Evolutionary conservation across 1,140 invertebrate species (phyloP).

Genomic region (Drosophila tropicalis): DNA sequence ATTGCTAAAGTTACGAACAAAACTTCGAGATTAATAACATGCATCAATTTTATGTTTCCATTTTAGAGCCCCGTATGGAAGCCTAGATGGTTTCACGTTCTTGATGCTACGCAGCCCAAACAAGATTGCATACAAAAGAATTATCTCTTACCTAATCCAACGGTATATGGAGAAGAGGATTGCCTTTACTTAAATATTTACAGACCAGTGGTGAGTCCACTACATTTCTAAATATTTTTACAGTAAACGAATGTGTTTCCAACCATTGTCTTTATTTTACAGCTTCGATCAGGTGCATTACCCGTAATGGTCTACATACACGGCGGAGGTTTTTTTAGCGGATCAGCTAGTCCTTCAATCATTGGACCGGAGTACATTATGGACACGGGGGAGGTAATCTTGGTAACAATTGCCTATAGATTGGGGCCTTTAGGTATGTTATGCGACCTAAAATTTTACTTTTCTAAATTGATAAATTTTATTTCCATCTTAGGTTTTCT

Average conservation of each 20-base stretch:
- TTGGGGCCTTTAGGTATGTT: constrained; percentile 57
- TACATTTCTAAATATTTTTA: not conserved
- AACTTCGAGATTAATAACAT: too few relatives aligned
- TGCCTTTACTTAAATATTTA: constrained; percentile 87
- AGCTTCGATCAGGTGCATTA: constrained; percentile 29
- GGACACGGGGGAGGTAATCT: constrained; percentile 61
- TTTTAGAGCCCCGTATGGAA: too few relatives aligned
- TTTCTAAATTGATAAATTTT: not conserved
- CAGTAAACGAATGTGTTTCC: not conserved
- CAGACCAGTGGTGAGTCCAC: constrained; percentile 83
- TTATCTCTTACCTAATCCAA: constrained; percentile 54
- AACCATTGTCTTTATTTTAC: not conserved
- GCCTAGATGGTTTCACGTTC: too few relatives aligned
- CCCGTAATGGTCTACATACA: constrained; percentile 83
- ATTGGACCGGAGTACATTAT: constrained; percentile 82
- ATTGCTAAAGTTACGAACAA: too few relatives aligned
- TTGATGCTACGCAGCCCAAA: constrained; percentile 48
- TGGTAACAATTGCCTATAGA: constrained; percentile 65
- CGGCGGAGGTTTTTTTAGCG: constrained; percentile 83
- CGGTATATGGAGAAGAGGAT: constrained; percentile 84
- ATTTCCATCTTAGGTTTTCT: constrained; percentile 59
- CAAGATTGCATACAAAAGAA: constrained; percentile 70
- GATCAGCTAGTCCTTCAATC: constrained; percentile 52
- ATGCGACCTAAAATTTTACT: too few relatives aligned
- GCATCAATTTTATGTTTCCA: too few relatives aligned